Evolutionary conservation across 2,113 vertebrate species (phyloP).

Genomic region (Pteruthius melanotis): DNA sequence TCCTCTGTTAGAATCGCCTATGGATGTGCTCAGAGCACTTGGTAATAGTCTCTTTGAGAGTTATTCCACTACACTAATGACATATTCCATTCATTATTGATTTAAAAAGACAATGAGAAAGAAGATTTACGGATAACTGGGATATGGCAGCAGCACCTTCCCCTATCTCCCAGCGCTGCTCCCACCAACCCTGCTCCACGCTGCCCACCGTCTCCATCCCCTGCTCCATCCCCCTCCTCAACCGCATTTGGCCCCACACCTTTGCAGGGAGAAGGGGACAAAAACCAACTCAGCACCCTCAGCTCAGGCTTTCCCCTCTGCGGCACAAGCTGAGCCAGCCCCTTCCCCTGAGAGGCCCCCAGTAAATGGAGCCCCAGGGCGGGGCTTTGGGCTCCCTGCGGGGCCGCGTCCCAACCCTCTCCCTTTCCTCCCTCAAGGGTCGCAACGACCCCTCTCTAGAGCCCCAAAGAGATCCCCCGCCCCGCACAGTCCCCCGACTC

Average conservation of each 20-base stretch:
- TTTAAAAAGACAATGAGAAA: neutral
- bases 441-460: fast-evolving
- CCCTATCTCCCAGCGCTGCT: fast-evolving
- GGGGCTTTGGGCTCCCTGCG: fast-evolving
- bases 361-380: fast-evolving
- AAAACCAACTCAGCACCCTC: neutral
- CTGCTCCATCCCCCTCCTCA: neutral
- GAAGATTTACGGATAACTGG: neutral
- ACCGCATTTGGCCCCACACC: neutral
- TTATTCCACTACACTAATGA: neutral
- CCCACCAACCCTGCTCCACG: too few species aligned
- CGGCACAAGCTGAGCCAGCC: neutral
- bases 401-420: neutral
- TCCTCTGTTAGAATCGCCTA: neutral
- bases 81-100: neutral
- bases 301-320: too few species aligned
- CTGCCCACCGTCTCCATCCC: neutral
- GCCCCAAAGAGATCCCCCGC: fast-evolving
- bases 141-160: neutral
- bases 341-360: neutral
- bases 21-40: neutral
- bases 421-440: too few species aligned
- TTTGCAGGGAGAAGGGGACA: neutral
- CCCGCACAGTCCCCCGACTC: fast-evolving
- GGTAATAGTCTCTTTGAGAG: neutral